Conservation (phyloP, 1,140 invertebrate genomes). For the Drosophila navojoa region DNA sequence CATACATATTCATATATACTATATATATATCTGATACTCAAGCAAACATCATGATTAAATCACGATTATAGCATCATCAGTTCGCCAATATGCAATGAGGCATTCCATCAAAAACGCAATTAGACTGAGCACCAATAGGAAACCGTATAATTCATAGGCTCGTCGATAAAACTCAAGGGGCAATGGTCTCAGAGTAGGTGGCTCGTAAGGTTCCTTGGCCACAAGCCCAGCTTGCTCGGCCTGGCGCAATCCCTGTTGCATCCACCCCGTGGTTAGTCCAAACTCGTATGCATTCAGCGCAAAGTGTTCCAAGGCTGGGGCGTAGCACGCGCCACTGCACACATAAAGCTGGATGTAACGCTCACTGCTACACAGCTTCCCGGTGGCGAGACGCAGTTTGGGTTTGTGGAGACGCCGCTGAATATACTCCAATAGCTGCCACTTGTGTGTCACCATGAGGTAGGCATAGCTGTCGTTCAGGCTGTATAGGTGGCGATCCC, state of each 20-base stretch:
- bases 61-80: not conserved
- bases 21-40: not conserved
- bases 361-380: not conserved
- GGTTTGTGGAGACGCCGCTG: not conserved
- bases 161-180: not conserved
- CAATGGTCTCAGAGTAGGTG: not conserved
- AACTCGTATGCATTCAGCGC: not conserved
- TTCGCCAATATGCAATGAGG: not conserved
- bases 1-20: too few species aligned
- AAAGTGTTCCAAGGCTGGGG: not conserved
- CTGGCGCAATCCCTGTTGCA: not conserved
- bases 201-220: not conserved
- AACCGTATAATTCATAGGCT: not conserved
- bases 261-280: not conserved
- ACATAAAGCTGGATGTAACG: not conserved
- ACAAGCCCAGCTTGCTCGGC: not conserved
- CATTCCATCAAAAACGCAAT: not conserved
- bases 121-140: not conserved
- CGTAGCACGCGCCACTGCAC: not conserved
- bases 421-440: slow-evolving; percentile 4
- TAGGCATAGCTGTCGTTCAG: slow-evolving; percentile 16
- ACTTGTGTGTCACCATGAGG: not conserved
- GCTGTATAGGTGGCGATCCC: not conserved
- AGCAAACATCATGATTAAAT: not conserved
- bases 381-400: not conserved